Percentiles rank a stretch among this genome's conserved stretches.
Evolutionary conservation across 2,797 vertebrate species (phyloP).

Genomic region (Channallabes apus): DNA sequence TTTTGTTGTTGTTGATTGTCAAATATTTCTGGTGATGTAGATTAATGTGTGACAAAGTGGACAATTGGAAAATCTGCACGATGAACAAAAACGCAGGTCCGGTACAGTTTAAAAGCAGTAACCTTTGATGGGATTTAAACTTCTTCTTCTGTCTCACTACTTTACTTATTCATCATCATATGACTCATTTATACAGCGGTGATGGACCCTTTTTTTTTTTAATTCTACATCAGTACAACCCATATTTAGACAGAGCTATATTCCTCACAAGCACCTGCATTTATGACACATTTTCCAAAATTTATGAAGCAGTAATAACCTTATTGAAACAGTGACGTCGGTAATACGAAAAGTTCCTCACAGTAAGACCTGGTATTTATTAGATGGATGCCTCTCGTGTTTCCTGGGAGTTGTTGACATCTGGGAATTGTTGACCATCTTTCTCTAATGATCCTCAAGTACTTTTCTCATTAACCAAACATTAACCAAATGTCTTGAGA

Average conservation of each 20-base stretch:
- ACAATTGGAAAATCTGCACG: neutral
- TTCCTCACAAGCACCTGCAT: conserved; percentile 27
- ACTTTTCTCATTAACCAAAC: conserved; percentile 12
- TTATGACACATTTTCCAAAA: neutral
- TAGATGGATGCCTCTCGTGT: neutral
- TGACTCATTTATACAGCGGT: conserved; percentile 61
- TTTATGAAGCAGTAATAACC: neutral
- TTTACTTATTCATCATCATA: conserved; percentile 20
- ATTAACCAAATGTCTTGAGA: conserved; percentile 28
- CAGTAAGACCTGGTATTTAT: neutral
- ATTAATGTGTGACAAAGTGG: neutral
- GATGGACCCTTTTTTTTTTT: conserved; percentile 7
- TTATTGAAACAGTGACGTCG: neutral
- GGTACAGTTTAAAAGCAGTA: neutral
- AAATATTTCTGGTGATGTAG: neutral
- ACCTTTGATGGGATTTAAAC: neutral
- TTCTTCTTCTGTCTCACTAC: conserved; percentile 15
- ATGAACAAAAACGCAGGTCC: neutral
- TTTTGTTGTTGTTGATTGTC: neutral
- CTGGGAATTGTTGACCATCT: neutral
- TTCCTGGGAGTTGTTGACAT: conserved; percentile 14
- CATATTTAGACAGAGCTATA: conserved; percentile 2
- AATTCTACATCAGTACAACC: conserved; percentile 27
- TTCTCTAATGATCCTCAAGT: conserved; percentile 20
- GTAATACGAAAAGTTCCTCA: neutral